Evolutionary conservation across 2,113 vertebrate genomes (phyloP), one percentile per base, ranked within the genome.

Genomic region (Sturnus vulgaris): DNA sequence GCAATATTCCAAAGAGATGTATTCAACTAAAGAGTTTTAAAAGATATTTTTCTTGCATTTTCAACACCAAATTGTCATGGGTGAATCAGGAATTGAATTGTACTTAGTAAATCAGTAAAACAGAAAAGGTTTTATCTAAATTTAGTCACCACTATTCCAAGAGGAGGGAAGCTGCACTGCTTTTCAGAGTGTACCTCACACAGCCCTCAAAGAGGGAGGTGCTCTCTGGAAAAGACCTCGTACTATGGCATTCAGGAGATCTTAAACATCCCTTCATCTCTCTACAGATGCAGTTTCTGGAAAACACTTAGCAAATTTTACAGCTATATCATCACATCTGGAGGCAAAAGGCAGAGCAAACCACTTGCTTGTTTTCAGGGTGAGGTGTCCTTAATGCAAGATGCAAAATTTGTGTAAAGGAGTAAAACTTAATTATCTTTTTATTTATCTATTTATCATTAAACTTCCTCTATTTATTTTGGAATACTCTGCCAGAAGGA

Each of bases 241-340:
- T 60, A 16, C 5, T 24, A 6, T 42, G 53, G 28, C n/a, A 42
- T 60, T 80, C 28, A 53, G 20, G 22, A 61, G 27, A 53, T 39
- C 20, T 82, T 31, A 57, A 65, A 17, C 4, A 22, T 47, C 15
- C 12, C 14, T 42, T 88, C 12, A 24, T 2, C 25, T 37, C 6
- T 61, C 15, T 27, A 80, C 9, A 61, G 24, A 42, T 9, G 23
- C 7, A 49, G 24, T 3, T 82, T 89, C 53, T 88, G 31, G 28
- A 85, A 87, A 94, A 78, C 14, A 24, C 28, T 69, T 46, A 57
- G 16, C 18, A 84, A 61, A 56, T 82, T 71, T 92, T 78, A 44
- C 17, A 60, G 19, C 37, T 79, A 20, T 19, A 23, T 75, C 30
- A 66, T 75, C 13, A 70, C 7, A 70, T 27, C 35, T 50, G 28